Base-by-base conservation (phyloP, 2,113 vertebrate species). In the Electrona antarctica region DNA sequence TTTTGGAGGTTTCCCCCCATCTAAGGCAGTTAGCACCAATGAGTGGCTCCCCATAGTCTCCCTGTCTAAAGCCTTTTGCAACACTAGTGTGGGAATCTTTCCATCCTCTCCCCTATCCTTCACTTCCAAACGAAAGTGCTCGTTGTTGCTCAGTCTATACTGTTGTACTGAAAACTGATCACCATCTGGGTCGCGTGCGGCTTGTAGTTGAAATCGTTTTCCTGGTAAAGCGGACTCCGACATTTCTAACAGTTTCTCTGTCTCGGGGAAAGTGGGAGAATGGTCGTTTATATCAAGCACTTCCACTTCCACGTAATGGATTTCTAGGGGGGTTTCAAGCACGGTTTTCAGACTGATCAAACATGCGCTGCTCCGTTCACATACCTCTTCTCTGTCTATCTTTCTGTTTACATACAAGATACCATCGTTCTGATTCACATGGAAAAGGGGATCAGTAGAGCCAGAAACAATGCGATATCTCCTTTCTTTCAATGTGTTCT, bases 211-310 rank as follows among this genome's bases (percentile, higher is more conserved):
- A 76, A 90, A 92, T 2, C 74, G 62, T 9, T 84, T 79, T 1
- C 89, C 90, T 50, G 85, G 66, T 51, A 63, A 33, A 14, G 63
- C 64, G 0, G 68, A 50, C 70, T 92, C 91, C 0, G 70, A 15
- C 47, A 92, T 85, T 5, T 76, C 56, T 51, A 82, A 28, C 13
- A 12, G 54, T 72, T 88, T 82, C 46, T 83, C 72, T 28, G 11
- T 56, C 8, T 60, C 70, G 0, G 87, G 74, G 59, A 93, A 92
- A 3, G 64, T 0, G 0, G 85, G 92, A 0, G 85, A 69, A 3
- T 91, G 91, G 69, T 93, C 91, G 15, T 93, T 93, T 28, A 92
- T 73, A 12, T 93, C 91, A 15, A 69, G 80, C 74, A 93, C 69
- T 59, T 91, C 86, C 64, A 92, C 84, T 55, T 88, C 76, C 61